Evolutionary conservation across 2,797 vertebrate species (phyloP), one percentile per base, ranked within the genome.

Genomic region (Alosa sapidissima): DNA sequence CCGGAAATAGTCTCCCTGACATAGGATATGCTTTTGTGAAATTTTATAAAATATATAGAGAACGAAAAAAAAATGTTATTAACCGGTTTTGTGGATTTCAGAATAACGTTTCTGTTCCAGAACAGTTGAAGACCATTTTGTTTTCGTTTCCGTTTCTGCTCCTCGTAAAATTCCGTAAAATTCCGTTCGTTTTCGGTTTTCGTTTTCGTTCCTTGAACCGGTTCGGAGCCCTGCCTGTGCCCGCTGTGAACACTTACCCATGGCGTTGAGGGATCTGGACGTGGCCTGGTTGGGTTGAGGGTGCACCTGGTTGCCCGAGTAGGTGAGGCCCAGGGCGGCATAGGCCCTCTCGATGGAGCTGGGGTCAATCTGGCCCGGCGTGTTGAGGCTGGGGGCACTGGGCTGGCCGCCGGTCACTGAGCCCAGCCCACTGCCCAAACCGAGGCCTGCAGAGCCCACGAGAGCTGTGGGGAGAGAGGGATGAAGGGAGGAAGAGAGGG

Each of bases 301-400:
- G 85, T 97, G 94, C 94, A 98, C 96, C 95, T 99, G 98, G 93
- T 97, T 99, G 54, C 97, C 97, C 94, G 99, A 98, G 93, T 99
- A 99, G 82, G 98, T 97, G 82, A 99, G 96, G 85, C 98, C 98
- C 28, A 99, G 95, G 48, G 98, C 98, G 82, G 98, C 98, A 0
- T 99, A 99, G 58, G 98, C 98, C 92, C 98, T 94, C 91, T 99
- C 98, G 85, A 99, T 99, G 58, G 98, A 99, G 93, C 98, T 99
- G 89, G 98, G 98, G 91, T 99, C 98, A 88, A 99, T 99, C 93
- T 98, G 98, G 91, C 96, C 97, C 19, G 97, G 94, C 51, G 97
- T 96, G 94, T 97, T 98, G 85, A 99, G 95, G 92, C 92, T 98
- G 82, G 98, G 95, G 0, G 97, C 84, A 86, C 95, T 96, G 83